A percentile compares a stretch with the other conserved stretches of the same genome.
Conservation (phyloP, 2,888 invertebrate genomes). For the Rhagium mordax region DNA sequence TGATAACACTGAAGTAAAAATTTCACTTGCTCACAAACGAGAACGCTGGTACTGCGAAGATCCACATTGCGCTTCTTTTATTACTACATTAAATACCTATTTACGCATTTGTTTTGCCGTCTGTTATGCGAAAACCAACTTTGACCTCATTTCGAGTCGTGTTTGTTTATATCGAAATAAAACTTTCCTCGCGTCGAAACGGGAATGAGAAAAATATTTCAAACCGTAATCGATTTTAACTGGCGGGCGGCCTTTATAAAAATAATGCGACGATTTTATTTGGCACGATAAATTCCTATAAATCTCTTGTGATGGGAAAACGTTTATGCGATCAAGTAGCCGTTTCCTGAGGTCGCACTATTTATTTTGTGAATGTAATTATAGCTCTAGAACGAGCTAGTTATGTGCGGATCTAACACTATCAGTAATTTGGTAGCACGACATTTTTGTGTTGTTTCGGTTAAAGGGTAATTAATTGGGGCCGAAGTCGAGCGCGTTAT, state of each 20-base stretch:
- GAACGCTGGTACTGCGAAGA: no score
- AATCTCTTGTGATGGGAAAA: conserved; percentile 22
- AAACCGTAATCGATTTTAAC: background rate
- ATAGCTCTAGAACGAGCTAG: background rate
- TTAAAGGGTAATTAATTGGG: no score
- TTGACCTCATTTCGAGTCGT: no score
- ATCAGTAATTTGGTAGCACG: background rate
- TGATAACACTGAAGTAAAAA: no score
- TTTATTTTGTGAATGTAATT: background rate
- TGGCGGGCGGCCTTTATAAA: conserved; percentile 10
- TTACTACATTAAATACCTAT: no score
- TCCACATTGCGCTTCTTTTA: no score
- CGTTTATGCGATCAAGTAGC: conserved; percentile 5
- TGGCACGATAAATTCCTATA: conserved; percentile 19
- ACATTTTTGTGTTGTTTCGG: background rate
- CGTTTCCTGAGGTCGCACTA: conserved; percentile 15
- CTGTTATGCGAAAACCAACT: no score
- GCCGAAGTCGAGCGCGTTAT: no score
- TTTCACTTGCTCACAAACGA: no score
- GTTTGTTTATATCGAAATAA: conserved; percentile 4
- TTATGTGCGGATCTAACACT: background rate
- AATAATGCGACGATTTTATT: conserved; percentile 15
- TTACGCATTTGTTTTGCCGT: no score
- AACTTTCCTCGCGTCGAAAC: background rate
- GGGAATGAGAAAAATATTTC: conserved; percentile 6